Percentiles rank a stretch among this genome's conserved stretches.
Evolutionary conservation across 2,888 invertebrate genomes (phyloP).

Genomic region (Dendrolimus houi): DNA sequence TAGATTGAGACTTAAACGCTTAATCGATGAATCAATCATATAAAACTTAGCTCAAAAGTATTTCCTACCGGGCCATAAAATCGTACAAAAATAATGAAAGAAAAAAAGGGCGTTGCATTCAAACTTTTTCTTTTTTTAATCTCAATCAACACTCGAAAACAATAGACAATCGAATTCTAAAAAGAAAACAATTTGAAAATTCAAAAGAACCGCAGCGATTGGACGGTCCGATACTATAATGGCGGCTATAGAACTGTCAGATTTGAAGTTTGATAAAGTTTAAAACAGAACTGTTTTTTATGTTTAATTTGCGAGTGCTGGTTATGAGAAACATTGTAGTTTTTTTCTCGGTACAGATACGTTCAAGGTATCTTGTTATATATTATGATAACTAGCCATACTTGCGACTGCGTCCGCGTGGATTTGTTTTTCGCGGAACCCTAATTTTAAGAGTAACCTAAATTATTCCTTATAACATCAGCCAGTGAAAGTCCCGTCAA

Average conservation of each 20-base stretch:
- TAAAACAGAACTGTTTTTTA: slow-evolving; percentile 11
- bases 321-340: neutral
- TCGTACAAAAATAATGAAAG: too few species aligned
- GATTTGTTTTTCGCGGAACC: too few species aligned
- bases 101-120: too few species aligned
- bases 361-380: neutral
- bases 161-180: slow-evolving; percentile 36
- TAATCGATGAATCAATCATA: too few species aligned
- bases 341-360: neutral
- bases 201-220: slow-evolving; percentile 51
- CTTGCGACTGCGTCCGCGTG: too few species aligned
- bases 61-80: too few species aligned
- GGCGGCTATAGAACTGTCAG: slow-evolving; percentile 52
- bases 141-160: slow-evolving; percentile 24
- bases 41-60: too few species aligned
- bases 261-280: slow-evolving; percentile 56
- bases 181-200: slow-evolving; percentile 50
- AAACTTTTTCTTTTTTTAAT: neutral
- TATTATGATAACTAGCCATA: too few species aligned
- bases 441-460: too few species aligned
- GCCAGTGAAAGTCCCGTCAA: too few species aligned
- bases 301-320: neutral
- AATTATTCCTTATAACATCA: too few species aligned
- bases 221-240: slow-evolving; percentile 44
- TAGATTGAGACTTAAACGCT: too few species aligned